Evolutionary conservation across 64 coral and sea anemone genomes (phyloP).

Genomic region (Stylophora pistillata): DNA sequence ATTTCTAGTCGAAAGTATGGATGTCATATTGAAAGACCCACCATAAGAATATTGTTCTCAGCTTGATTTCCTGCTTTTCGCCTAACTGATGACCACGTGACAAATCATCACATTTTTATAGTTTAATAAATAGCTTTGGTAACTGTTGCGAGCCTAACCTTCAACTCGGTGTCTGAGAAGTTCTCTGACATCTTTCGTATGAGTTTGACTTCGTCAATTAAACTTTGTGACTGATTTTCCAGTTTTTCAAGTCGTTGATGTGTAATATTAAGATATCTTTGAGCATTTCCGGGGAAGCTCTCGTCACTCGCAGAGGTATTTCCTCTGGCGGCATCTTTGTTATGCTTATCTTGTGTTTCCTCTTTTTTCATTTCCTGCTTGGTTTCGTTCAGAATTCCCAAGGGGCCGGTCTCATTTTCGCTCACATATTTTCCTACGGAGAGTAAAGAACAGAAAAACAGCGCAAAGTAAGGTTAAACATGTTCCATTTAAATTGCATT

Average conservation of each 20-base stretch:
- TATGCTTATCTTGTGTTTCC: neutral
- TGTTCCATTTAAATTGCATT: no score
- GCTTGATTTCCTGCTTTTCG: no score
- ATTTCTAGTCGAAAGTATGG: no score
- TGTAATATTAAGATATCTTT: neutral
- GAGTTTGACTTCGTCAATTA: neutral
- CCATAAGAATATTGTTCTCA: no score
- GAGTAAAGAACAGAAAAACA: neutral
- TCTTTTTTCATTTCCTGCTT: slow-evolving; percentile 21
- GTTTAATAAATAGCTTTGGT: no score
- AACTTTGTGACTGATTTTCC: slow-evolving; percentile 3
- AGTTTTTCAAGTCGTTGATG: neutral
- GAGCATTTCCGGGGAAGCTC: slow-evolving; percentile 5
- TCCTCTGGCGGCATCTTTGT: neutral
- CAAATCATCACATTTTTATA: no score
- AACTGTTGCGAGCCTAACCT: neutral
- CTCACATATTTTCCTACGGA: slow-evolving; percentile 6
- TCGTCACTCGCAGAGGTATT: neutral
- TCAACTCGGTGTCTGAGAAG: neutral
- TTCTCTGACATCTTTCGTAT: neutral
- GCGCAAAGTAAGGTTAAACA: neutral
- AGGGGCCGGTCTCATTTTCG: neutral
- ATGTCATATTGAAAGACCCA: no score
- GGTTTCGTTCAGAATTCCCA: neutral
- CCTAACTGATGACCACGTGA: no score